Evolutionary conservation across 2,797 vertebrate species (phyloP).

Genomic region (Harpagifer antarcticus): DNA sequence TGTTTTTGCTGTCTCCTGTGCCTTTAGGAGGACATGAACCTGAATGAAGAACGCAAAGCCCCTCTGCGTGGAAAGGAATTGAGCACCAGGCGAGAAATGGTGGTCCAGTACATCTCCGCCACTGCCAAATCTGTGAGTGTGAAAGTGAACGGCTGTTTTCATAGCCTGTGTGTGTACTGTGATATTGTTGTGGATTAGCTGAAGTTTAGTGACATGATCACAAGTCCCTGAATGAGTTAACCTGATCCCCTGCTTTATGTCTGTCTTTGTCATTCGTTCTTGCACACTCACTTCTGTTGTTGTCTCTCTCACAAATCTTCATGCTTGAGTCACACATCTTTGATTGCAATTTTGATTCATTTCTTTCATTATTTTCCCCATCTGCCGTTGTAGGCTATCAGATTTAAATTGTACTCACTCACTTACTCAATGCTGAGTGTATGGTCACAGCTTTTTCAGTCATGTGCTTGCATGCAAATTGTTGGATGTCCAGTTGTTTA

Average conservation of each 20-base stretch:
- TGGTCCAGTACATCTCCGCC: slow-evolving; percentile 98
- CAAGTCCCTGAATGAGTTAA: slow-evolving; percentile 67
- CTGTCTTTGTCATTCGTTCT: slow-evolving; percentile 66
- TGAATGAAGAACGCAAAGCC: slow-evolving; percentile 97
- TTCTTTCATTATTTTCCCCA: slow-evolving; percentile 29
- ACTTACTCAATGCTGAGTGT: slow-evolving; percentile 48
- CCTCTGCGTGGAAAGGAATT: slow-evolving; percentile 95
- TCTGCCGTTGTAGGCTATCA: slow-evolving; percentile 17
- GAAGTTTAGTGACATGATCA: slow-evolving; percentile 51
- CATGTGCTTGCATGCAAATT: slow-evolving; percentile 55
- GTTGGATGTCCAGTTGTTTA: slow-evolving; percentile 26
- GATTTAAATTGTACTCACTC: slow-evolving; percentile 42
- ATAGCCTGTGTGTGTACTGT: slow-evolving; percentile 20
- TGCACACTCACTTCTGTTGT: slow-evolving; percentile 32
- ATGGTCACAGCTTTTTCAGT: slow-evolving; percentile 54
- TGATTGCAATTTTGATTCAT: slow-evolving; percentile 68
- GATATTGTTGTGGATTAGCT: slow-evolving; percentile 43
- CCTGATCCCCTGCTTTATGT: slow-evolving; percentile 57
- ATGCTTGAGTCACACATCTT: slow-evolving; percentile 74
- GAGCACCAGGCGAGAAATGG: slow-evolving; percentile 97
- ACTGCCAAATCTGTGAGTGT: slow-evolving; percentile 98
- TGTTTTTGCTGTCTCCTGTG: slow-evolving; percentile 14
- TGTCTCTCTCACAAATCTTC: slow-evolving; percentile 38
- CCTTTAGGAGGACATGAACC: slow-evolving; percentile 98
- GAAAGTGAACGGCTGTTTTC: slow-evolving; percentile 13